Evolutionary conservation across 2,888 invertebrate genomes (phyloP).

Genomic region (Ichneumoninae sp.): DNA sequence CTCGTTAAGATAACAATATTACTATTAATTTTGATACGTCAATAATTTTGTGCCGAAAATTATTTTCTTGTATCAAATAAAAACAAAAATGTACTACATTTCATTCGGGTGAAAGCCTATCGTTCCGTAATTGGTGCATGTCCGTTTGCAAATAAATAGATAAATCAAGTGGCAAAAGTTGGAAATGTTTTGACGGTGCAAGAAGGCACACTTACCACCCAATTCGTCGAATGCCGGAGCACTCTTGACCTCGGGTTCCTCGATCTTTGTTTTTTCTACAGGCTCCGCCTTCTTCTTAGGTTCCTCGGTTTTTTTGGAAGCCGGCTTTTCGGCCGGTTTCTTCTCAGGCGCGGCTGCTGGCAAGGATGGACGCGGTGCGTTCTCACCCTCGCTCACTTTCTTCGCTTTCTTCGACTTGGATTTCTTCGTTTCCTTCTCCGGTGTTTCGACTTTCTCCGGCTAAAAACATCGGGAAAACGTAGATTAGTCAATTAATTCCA

Average conservation of each 20-base stretch:
- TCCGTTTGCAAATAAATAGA: not conserved
- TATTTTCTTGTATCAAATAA: not conserved
- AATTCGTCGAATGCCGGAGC: slow-evolving; percentile 86
- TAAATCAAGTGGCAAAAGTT: not conserved
- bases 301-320: slow-evolving; percentile 68
- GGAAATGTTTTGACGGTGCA: not conserved
- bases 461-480: slow-evolving; percentile 28
- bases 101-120: too few species aligned
- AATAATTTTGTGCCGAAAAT: not conserved
- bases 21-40: not conserved
- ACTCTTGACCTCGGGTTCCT: slow-evolving; percentile 71
- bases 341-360: slow-evolving; percentile 73
- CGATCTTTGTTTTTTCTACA: slow-evolving; percentile 66
- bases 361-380: slow-evolving; percentile 19
- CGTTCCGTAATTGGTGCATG: not conserved
- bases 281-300: slow-evolving; percentile 74
- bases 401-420: slow-evolving; percentile 83
- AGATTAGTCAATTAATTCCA: not conserved
- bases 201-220: slow-evolving; percentile 84
- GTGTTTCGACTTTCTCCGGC: slow-evolving; percentile 78
- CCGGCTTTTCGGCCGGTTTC: slow-evolving; percentile 71
- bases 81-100: not conserved
- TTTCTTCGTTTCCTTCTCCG: slow-evolving; percentile 82
- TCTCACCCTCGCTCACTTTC: slow-evolving; percentile 79
- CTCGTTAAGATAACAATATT: slow-evolving; percentile 32